phyloP scores from a whole-genome alignment of 1,140 invertebrate species.

The Melanaphis sacchari region DNA sequence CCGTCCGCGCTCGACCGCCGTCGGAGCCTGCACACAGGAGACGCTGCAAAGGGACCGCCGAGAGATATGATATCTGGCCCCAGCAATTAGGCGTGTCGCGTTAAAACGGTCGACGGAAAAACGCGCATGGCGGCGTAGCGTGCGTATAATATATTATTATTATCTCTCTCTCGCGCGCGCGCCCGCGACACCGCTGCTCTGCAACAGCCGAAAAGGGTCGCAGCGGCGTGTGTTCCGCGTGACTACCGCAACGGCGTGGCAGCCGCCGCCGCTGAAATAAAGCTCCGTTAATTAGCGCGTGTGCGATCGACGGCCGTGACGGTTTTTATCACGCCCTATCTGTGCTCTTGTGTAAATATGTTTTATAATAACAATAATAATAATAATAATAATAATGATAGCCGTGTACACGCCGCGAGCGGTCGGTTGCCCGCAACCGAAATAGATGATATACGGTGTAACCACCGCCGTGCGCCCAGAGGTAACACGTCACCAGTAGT shows the following conservation, averaged over 20 bases:
- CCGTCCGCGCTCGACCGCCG: slow-evolving; percentile 19
- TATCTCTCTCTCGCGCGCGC: neutral
- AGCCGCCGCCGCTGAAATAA: neutral
- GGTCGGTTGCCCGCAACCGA: neutral
- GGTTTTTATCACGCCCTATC: slow-evolving; percentile 46
- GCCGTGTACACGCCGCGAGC: neutral
- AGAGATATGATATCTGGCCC: slow-evolving; percentile 21
- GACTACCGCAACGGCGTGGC: neutral
- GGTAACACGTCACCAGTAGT: neutral
- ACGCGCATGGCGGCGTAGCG: neutral
- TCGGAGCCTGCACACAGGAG: neutral
- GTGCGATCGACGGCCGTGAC: slow-evolving; percentile 52
- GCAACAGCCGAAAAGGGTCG: slow-evolving; percentile 13
- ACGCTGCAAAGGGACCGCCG: slow-evolving; percentile 40
- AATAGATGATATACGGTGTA: neutral
- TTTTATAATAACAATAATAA: neutral
- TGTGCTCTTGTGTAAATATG: slow-evolving; percentile 20
- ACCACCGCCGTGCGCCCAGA: neutral
- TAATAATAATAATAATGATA: neutral
- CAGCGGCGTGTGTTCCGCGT: neutral
- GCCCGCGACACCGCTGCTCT: neutral
- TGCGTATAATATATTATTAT: neutral
- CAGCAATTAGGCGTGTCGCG: slow-evolving; percentile 52
- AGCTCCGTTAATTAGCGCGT: slow-evolving; percentile 52
- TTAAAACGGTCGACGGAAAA: slow-evolving; percentile 16